These are phyloP conservation scores for Propithecus coquereli DNA, from an alignment of 2,113 vertebrate genomes.

Conservation along the genomic window DNA sequence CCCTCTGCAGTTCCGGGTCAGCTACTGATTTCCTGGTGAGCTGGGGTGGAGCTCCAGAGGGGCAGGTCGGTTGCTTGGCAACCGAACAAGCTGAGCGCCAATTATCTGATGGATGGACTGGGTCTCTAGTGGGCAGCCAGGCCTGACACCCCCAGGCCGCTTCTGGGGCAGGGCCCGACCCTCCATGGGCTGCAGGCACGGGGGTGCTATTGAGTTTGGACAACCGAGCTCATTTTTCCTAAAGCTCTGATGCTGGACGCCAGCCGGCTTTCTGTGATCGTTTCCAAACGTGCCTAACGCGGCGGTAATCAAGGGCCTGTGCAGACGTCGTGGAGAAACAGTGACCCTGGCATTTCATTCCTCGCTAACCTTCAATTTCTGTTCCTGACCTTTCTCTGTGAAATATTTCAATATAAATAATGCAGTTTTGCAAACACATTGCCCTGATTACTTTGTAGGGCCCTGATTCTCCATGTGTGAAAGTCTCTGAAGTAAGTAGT, in stretches of 20 bases:
- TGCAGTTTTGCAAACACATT: slow-evolving; percentile 81
- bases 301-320: slow-evolving; percentile 55
- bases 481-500: slow-evolving; percentile 82
- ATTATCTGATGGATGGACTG: not conserved
- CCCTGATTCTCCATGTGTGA: slow-evolving; percentile 81
- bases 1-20: not conserved
- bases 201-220: not conserved
- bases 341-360: slow-evolving; percentile 68
- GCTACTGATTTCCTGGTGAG: not conserved
- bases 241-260: not conserved
- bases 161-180: not conserved
- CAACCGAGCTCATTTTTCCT: not conserved
- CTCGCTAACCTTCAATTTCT: slow-evolving; percentile 77
- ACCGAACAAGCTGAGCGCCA: not conserved
- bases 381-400: slow-evolving; percentile 77
- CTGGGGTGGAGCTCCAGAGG: not conserved
- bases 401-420: slow-evolving; percentile 83
- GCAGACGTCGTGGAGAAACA: not conserved
- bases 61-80: not conserved
- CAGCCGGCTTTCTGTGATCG: not conserved
- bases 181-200: rapidly evolving
- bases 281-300: slow-evolving; percentile 33
- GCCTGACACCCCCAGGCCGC: rapidly evolving
- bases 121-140: too few relatives aligned
- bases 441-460: slow-evolving; percentile 81